These are phyloP conservation scores for Callipepla squamata DNA, from an alignment of 2,113 vertebrate species.

Conservation along the genomic window DNA sequence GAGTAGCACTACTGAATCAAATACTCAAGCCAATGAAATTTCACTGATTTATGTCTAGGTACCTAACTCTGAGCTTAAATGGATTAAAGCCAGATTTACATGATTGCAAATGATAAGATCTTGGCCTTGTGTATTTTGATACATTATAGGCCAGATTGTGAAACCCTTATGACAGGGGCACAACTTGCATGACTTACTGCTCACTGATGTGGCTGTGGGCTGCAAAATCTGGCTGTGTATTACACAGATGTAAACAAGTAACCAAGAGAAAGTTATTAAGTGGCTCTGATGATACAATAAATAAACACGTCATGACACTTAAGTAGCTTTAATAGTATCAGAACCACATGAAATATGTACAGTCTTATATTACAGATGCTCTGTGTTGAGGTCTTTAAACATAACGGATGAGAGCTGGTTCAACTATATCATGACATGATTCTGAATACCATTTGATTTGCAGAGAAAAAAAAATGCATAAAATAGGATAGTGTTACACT, in stretches of 20 bases:
- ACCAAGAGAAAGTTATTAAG: constrained; percentile 66
- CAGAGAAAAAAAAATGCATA: constrained; percentile 15
- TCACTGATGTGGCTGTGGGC: constrained; percentile 5
- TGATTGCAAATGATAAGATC: constrained; percentile 50
- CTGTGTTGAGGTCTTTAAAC: constrained; percentile 31
- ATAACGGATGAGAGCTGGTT: constrained; percentile 41
- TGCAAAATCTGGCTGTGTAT: constrained; percentile 48
- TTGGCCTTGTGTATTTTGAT: constrained; percentile 46
- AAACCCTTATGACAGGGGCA: constrained; percentile 34
- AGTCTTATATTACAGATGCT: constrained; percentile 26
- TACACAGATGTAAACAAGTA: constrained; percentile 54
- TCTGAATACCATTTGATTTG: constrained; percentile 35
- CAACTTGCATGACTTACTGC: constrained; percentile 42
- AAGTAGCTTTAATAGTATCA: constrained; percentile 64
- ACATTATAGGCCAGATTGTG: constrained; percentile 49
- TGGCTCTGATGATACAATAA: constrained; percentile 64
- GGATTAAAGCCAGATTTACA: constrained; percentile 55
- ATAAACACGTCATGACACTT: constrained; percentile 65
- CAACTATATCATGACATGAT: constrained; percentile 27
- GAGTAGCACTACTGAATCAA: constrained; percentile 39
- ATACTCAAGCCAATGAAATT: not conserved
- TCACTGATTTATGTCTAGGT: constrained; percentile 55
- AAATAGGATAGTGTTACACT: not conserved
- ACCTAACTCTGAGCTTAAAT: constrained; percentile 39
- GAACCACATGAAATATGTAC: constrained; percentile 59